Evolutionary conservation across 2,797 vertebrate genomes (phyloP), one percentile per base, ranked within the genome.

Genomic region (Uromys caudimaculatus): DNA sequence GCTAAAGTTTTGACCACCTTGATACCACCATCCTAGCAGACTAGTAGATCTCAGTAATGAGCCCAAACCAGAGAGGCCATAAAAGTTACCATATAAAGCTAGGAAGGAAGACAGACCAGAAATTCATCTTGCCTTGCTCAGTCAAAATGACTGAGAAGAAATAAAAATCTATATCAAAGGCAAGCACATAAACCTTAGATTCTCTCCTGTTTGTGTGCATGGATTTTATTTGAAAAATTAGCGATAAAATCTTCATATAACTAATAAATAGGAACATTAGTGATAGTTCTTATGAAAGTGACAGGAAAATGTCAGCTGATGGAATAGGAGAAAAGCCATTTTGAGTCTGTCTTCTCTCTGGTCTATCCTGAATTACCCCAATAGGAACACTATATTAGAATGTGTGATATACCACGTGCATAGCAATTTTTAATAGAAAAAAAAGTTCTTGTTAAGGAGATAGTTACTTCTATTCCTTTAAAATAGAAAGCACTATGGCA

Each of bases 401-500:
- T 32, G 0, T 27, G 7, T 62, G 62, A 52, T 82, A 71, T 27
- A 73, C 82, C 35, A 44, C 8, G 5, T 77, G 52, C 27, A 52
- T 94, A 87, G 7, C 47, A 96, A 13, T 90, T 95, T 67, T 71
- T 94, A 84, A 85, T 47, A 93, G 89, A 87, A 90, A 76, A 84
- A 67, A 85, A 82, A 71, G 8, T 82, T 87, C 86, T 91, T 81
- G 3, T 81, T 91, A 76, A 91, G 93, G 54, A 87, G 4, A 64
- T 17, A 95, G 83, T 77, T 93, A 29, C 32, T 73, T 93, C 93
- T 97, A 76, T 6, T 93, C 56, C 38, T 97, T 93, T 89, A 93
- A 95, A 91, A 86, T 64, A 94, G 67, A 94, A 96, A 95, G 73
- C 32, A 71, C 79, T 76, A 90, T 95, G 71, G 54, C 69, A 97